phyloP scores from a whole-genome alignment of 2,113 vertebrate species.

The Syngnathoides biaculeatus region DNA sequence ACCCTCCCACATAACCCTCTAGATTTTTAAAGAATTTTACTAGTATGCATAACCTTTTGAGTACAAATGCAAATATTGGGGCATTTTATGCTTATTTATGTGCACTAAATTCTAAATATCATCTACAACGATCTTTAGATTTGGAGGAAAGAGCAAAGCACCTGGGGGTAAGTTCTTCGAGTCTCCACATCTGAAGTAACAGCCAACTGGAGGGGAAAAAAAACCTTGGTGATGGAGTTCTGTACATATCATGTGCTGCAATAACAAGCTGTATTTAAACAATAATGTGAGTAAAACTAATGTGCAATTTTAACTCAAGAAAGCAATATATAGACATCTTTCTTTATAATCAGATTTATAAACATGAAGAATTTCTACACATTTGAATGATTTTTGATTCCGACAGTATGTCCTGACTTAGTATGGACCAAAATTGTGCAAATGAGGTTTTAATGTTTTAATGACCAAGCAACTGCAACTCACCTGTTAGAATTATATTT shows the following conservation, averaged over 20 bases:
- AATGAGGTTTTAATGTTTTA: constrained; percentile 16
- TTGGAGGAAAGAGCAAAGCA: constrained; percentile 85
- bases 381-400: constrained; percentile 15
- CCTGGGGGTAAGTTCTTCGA: constrained; percentile 82
- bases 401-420: constrained; percentile 14
- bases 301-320: constrained; percentile 39
- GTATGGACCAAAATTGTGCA: constrained; percentile 7
- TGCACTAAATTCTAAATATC: not conserved
- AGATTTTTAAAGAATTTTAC: not conserved
- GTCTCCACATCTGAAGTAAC: constrained; percentile 85
- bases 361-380: constrained; percentile 24
- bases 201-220: not conserved
- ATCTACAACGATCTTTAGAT: constrained; percentile 62
- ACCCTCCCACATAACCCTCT: too few species aligned
- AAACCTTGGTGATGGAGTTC: not conserved
- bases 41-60: not conserved
- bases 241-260: constrained; percentile 16
- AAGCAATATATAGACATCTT: not conserved
- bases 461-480: constrained; percentile 11
- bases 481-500: not conserved
- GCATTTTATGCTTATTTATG: not conserved
- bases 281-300: constrained; percentile 30
- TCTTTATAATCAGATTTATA: constrained; percentile 8
- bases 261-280: constrained; percentile 20
- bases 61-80: not conserved